Base-by-base conservation (phyloP, 2,797 vertebrate species). In the Parotocinclus haroldoi region DNA sequence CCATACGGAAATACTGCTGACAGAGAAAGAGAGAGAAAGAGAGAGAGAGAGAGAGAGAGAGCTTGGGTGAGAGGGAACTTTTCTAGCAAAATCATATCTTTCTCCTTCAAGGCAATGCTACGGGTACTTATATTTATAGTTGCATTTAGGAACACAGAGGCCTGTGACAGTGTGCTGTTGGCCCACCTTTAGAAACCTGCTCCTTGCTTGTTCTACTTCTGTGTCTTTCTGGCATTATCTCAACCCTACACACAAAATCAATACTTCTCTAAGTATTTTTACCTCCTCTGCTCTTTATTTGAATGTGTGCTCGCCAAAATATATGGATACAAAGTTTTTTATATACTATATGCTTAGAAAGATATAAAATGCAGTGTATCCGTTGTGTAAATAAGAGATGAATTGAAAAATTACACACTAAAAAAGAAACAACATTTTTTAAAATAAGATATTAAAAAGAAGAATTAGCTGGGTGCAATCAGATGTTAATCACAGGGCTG, bases 1-100 rank as follows among this genome's bases (percentile, higher is more conserved):
- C 61, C 69, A 80, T 69, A 80, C 76, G 81, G 75, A 85, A 91
- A 91, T 75, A 89, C 75, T 89, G 90, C 90, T 90, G 91, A 91
- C 89, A 87, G 84, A 80, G 88, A 83, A 82, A 68, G 58, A 50
- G 66, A 61, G 49, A 64, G 19, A 36, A 55, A 70, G 51, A 63
- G 40, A 27, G 27, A 27, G 27, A 27, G 27, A 27, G 27, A 27
- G 27, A 69, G 46, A 13, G 52, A 58, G 37, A 44, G 54, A 40
- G 52, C 55, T 19, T 51, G 39, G 39, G 68, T 8, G 52, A 81
- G 86, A 80, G 82, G 65, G 65, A 62, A 52, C 63, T 79, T 78
- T 78, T 68, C 65, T 50, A 82, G 85, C 85, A 88, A 80, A 89
- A 89, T 86, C 86, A 81, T 68, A 83, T 80, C 78, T 84, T 86